Evolutionary conservation across 92 coral and sea anemone genomes (phyloP), one percentile per base, ranked within the genome.

Genomic region (Epizoanthus illoricatus): DNA sequence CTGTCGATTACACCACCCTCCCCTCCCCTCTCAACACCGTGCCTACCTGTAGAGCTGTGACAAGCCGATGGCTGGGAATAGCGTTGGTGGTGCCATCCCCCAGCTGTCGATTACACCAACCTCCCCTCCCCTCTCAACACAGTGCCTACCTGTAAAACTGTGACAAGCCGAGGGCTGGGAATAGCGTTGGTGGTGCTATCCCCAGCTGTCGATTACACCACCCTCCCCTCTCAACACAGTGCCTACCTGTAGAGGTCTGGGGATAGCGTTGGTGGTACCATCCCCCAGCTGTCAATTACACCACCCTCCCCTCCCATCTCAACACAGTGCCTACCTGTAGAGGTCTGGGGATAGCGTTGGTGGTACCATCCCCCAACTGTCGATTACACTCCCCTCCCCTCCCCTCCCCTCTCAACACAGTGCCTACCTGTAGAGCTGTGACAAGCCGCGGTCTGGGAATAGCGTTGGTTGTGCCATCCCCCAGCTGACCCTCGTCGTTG

Each of bases 401-500:
- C 33, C 33, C 33, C 45, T 70, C 20, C 1, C n/a, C 45, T 70
- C 20, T 3, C n/a, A 39, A 33, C 8, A 15, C 0, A 73, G 19
- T 17, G 56, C 56, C 56, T 49, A 96, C 99, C 98, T 96, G 99
- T 64, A 96, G 81, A 33, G 99, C 99, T n/a, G 98, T 91, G 59
- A 96, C 99, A 11, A 93, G 91, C 65, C 99, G 89, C 13, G 99
- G 99, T 80, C 97, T 88, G 20, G 93, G 96, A 18, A 96, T 92
- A 62, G 99, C 98, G 62, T 89, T 96, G 8, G 99, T 96, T 24
- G 98, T 93, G 5, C 98, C 98, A 85, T 96, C 99, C 73, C 99
- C 99, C 36, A 96, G 80, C 89, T 96, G 99, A 21, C 99, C 99
- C 86, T 96, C 99, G 66, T 96, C 99, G 56, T 96, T 96, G 59